Conservation (phyloP, 2,888 invertebrate genomes). For the Alloplasta piceator region DNA sequence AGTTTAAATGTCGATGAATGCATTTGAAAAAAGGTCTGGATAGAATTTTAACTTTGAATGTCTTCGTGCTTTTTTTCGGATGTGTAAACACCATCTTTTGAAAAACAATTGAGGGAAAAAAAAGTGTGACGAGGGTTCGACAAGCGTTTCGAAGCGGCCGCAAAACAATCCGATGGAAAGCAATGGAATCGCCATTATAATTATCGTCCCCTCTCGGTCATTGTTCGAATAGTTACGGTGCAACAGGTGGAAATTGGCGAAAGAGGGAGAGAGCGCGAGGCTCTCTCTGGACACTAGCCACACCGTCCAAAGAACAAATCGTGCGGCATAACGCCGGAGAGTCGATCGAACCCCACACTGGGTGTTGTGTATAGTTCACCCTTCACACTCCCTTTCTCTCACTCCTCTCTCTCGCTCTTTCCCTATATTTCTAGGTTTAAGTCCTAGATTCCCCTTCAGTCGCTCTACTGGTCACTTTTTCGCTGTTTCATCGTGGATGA, state of each 20-base stretch:
- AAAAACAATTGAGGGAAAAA: constrained; percentile 11
- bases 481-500: background rate
- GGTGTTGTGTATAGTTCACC: constrained; percentile 21
- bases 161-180: constrained; percentile 48
- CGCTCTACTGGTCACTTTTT: constrained; percentile 16
- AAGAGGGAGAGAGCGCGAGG: constrained; percentile 43
- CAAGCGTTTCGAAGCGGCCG: background rate
- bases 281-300: constrained; percentile 51
- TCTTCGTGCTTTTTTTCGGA: background rate
- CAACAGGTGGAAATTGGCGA: constrained; percentile 73
- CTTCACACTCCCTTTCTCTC: background rate
- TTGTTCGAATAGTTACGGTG: constrained; percentile 65
- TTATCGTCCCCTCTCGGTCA: constrained; percentile 70
- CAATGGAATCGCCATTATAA: constrained; percentile 72
- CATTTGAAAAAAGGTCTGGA: no score
- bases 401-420: background rate
- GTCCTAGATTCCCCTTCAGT: background rate
- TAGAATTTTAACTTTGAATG: no score
- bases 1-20: no score
- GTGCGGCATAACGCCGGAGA: constrained; percentile 76
- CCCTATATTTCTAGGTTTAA: background rate
- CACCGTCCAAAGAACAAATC: constrained; percentile 74
- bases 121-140: constrained; percentile 3
- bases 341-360: constrained; percentile 65
- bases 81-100: no score